phyloP scores from a whole-genome alignment of 2,113 vertebrate genomes.

The Gymnorhina tibicen region DNA sequence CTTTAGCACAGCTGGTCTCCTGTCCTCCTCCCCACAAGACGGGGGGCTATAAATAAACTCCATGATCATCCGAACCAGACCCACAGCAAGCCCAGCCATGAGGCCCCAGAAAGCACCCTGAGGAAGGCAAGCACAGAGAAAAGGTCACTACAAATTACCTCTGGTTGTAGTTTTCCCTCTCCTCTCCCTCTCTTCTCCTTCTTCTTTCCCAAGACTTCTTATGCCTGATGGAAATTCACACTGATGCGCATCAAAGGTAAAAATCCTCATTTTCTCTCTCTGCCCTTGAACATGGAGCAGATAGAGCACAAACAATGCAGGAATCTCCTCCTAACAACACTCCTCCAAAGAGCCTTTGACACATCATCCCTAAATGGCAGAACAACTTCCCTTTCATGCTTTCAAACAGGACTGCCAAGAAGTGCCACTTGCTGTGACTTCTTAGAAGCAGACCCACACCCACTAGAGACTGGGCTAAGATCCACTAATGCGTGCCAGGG shows the following conservation, averaged over 20 bases:
- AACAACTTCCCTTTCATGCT: neutral
- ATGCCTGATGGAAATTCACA: neutral
- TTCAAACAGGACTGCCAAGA: neutral
- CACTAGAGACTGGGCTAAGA: neutral
- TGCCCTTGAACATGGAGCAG: neutral
- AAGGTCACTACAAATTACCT: neutral
- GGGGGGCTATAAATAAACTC: constrained; percentile 82
- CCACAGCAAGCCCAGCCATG: constrained; percentile 81
- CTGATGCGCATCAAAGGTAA: neutral
- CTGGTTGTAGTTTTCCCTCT: neutral
- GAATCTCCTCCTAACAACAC: neutral
- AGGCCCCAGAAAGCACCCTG: constrained; percentile 98
- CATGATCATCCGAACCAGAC: constrained; percentile 81
- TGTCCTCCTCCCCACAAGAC: constrained; percentile 84
- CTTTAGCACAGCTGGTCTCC: constrained; percentile 80
- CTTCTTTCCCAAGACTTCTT: neutral
- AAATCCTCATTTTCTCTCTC: neutral
- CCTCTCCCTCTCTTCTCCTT: neutral
- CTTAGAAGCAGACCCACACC: neutral
- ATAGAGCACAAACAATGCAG: neutral
- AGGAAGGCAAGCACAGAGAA: neutral
- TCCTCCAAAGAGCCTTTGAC: neutral
- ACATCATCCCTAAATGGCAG: neutral
- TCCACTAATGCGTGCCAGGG: neutral
- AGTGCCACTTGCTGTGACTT: neutral